A percentile compares a stretch with the other conserved stretches of the same genome.
Conservation (phyloP, 2,113 vertebrate genomes). For the Hippocampus comes region DNA sequence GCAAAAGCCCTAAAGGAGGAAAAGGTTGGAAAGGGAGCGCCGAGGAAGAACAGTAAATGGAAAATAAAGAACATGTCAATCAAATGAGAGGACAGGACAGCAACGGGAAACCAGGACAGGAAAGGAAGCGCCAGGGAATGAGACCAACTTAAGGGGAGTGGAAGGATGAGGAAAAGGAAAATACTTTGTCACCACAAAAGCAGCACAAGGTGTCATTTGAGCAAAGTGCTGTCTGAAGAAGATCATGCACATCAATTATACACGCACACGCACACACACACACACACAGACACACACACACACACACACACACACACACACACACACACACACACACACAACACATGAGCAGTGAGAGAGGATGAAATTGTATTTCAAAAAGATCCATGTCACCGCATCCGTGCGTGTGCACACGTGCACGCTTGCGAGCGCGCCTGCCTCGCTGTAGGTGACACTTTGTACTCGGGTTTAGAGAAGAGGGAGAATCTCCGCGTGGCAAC, state of each 20-base stretch:
- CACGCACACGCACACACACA: slow-evolving; percentile 23
- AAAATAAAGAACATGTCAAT: neutral
- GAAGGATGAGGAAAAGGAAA: neutral
- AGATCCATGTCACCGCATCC: slow-evolving; percentile 46
- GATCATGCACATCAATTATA: slow-evolving; percentile 53
- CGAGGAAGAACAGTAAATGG: neutral
- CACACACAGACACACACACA: neutral
- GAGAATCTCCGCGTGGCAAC: slow-evolving; percentile 30
- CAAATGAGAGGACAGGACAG: neutral
- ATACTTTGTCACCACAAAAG: neutral
- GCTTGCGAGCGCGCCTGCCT: slow-evolving; percentile 4
- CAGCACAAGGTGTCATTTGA: neutral
- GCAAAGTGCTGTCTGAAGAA: slow-evolving; percentile 28
- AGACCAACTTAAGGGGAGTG: neutral
- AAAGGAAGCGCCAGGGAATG: neutral
- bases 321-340: too few relatives aligned
- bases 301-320: slow-evolving; percentile 22
- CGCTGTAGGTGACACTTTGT: slow-evolving; percentile 17
- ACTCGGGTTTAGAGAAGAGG: slow-evolving; percentile 20
- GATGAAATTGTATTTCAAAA: slow-evolving; percentile 60
- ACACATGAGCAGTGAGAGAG: slow-evolving; percentile 23
- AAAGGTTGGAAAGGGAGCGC: neutral
- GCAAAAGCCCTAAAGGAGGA: too few relatives aligned
- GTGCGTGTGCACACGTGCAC: slow-evolving; percentile 4
- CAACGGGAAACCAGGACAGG: neutral